These are phyloP conservation scores for Ianthella basta DNA, from an alignment of 37 sponge, comb jelly and placozoan species.

Conservation along the genomic window DNA sequence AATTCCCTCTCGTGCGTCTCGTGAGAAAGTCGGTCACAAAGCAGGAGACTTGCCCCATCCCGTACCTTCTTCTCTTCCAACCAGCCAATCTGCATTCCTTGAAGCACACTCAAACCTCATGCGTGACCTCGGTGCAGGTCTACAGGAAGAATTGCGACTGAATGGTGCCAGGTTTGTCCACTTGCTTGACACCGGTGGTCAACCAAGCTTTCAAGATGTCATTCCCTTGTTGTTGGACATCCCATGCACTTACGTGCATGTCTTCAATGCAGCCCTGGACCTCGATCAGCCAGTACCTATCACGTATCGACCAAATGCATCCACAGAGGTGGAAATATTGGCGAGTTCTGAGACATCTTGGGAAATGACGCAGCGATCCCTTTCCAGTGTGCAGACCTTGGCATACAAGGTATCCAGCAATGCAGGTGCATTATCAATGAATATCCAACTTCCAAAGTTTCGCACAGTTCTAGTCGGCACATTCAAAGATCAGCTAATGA, in stretches of 20 bases:
- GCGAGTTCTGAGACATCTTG: neutral
- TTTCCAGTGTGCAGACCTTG: constrained; percentile 1
- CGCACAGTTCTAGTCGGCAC: too few relatives aligned
- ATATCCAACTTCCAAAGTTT: too few relatives aligned
- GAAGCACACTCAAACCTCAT: neutral
- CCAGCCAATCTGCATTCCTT: neutral
- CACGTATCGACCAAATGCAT: constrained; percentile 2
- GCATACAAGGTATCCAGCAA: neutral
- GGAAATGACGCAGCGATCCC: neutral
- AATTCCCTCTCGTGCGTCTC: too few relatives aligned
- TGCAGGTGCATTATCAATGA: neutral
- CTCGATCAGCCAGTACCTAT: neutral
- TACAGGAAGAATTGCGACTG: neutral
- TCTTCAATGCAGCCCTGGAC: constrained; percentile 1
- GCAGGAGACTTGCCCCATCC: too few relatives aligned
- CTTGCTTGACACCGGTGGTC: constrained; percentile 15
- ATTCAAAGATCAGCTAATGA: too few relatives aligned
- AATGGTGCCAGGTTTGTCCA: neutral
- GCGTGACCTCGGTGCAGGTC: neutral
- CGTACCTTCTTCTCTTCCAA: too few relatives aligned
- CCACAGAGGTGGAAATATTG: neutral
- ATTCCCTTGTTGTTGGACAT: neutral
- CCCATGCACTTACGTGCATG: neutral
- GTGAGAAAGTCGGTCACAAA: too few relatives aligned
- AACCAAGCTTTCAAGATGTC: constrained; percentile 14